Base-by-base conservation (phyloP, 2,888 invertebrate genomes). In the Eupithecia tripunctaria region DNA sequence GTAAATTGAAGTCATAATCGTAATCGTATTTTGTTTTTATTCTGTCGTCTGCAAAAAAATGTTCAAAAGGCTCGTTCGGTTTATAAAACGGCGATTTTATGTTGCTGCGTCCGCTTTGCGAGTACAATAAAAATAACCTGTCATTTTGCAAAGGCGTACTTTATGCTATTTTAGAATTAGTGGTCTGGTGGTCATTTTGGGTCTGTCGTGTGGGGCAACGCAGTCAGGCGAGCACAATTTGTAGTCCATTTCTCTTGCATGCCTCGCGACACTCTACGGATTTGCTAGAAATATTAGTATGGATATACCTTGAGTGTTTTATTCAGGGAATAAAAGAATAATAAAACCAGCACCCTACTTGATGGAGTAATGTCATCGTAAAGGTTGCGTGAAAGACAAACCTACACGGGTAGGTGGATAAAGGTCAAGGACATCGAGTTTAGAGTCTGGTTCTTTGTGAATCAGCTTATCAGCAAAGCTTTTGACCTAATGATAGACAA, bases 231-330 rank as follows among this genome's bases (percentile, higher is more conserved):
- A 84, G 87, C 85, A 89, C 88, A 90, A 91, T 92, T 92, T 91
- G 91, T 91, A 87, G 85, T 87, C 88, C 88, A 89, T 91, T 91
- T 89, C 89, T 90, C 89, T 89, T 84, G 86, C 86, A 86, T 86
- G 85, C 85, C 87, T 82, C 81, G 85, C 84, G 88, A 90, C 89
- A 88, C 85, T 87, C 84, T 86, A 83, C 83, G 85, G 86, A 90
- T 89, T 90, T 87, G 78, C 81, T 78, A 79, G 83, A 85, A 86
- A 88, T 82, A 80, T 83, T 82, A 79, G 78, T 85, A 80, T 84
- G 87, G 88, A 88, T 79, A 82, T 79, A 79, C 82, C 80, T 56
- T 73, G 59, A 15, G 18, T 56, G 15, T 29, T 66, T 21, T 68
- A 56, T 38, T 14, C 10, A 12, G 6, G 32, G 2, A 63, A 64